Evolutionary conservation across 2,797 vertebrate genomes (phyloP).

Genomic region (Carduelis carduelis): DNA sequence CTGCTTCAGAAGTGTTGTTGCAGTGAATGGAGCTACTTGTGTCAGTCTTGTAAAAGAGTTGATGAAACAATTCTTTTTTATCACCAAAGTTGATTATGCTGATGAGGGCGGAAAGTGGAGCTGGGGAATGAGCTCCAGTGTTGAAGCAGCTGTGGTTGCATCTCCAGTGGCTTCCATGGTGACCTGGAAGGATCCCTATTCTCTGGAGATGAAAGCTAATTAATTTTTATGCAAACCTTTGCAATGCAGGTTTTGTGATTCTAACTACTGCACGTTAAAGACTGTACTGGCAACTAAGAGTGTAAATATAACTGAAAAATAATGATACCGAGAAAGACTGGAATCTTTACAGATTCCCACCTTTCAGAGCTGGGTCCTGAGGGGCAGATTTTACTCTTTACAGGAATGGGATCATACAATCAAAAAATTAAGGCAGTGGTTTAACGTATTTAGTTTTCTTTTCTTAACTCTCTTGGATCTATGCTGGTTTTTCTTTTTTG

Average conservation of each 20-base stretch:
- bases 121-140: neutral
- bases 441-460: neutral
- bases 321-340: neutral
- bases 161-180: constrained; percentile 22
- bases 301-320: neutral
- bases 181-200: constrained; percentile 48
- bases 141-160: constrained; percentile 11
- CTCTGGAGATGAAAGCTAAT: constrained; percentile 57
- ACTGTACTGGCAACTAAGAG: neutral
- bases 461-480: neutral
- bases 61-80: constrained; percentile 28
- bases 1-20: neutral
- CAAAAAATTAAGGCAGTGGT: neutral
- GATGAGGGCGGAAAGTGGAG: neutral
- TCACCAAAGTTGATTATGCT: constrained; percentile 26
- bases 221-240: constrained; percentile 53
- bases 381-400: neutral
- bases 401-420: neutral
- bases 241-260: constrained; percentile 51
- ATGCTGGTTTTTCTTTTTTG: neutral
- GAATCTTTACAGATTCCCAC: neutral
- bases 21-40: constrained; percentile 1
- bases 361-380: neutral
- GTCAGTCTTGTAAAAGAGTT: constrained; percentile 12
- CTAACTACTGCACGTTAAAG: neutral